Evolutionary conservation across 2,797 vertebrate genomes (phyloP).

Genomic region (Ammospiza maritima): DNA sequence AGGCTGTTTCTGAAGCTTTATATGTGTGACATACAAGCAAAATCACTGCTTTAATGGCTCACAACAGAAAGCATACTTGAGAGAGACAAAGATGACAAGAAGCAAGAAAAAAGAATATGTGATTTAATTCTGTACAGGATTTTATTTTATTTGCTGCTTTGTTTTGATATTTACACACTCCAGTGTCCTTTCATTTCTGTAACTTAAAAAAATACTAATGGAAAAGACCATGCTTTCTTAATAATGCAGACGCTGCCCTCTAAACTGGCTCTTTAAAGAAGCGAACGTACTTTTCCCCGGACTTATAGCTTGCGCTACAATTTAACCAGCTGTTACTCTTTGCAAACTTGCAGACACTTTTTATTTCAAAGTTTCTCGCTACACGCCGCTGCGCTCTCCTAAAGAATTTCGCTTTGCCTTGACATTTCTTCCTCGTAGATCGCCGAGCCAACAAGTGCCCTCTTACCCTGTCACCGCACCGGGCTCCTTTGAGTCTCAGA

Average conservation of each 20-base stretch:
- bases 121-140: background rate
- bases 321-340: background rate
- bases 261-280: accelerated
- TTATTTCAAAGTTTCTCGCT: background rate
- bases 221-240: background rate
- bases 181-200: background rate
- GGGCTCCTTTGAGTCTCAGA: background rate
- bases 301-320: background rate
- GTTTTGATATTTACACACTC: background rate
- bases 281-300: background rate
- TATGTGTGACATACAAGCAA: background rate
- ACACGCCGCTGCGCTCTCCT: background rate
- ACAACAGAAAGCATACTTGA: background rate
- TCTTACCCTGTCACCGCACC: background rate
- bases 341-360: background rate
- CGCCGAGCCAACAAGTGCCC: background rate
- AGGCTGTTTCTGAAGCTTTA: background rate
- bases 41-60: background rate
- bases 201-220: background rate
- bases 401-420: background rate
- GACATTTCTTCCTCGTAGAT: background rate
- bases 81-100: background rate
- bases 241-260: background rate
- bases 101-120: background rate
- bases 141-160: background rate